Evolutionary conservation across 2,888 invertebrate species (phyloP).

Genomic region (Acanthopleura granulata): DNA sequence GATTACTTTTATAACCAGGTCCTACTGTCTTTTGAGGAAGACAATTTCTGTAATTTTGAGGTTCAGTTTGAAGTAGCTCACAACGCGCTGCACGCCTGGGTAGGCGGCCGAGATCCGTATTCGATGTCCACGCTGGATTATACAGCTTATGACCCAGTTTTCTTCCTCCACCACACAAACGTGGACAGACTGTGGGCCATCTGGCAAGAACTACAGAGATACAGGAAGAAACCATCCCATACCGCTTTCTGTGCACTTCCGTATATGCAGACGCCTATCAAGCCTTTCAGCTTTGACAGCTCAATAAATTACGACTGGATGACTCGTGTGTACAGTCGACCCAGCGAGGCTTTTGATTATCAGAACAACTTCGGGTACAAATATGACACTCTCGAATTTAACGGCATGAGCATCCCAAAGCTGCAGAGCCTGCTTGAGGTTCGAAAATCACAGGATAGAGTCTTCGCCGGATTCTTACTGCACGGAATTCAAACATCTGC

Average conservation of each 20-base stretch:
- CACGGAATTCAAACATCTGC: constrained; percentile 21
- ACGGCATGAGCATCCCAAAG: constrained; percentile 38
- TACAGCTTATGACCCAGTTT: constrained; percentile 36
- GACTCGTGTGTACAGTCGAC: constrained; percentile 26
- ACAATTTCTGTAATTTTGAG: constrained; percentile 28
- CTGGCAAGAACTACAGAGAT: constrained; percentile 31
- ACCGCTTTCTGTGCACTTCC: constrained; percentile 26
- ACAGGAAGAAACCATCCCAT: constrained; percentile 22
- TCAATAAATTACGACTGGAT: constrained; percentile 25
- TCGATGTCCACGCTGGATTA: constrained; percentile 26
- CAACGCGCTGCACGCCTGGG: constrained; percentile 25
- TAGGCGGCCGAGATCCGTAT: constrained; percentile 25
- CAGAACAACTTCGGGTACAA: constrained; percentile 32
- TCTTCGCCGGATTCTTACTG: constrained; percentile 29
- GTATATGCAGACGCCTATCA: constrained; percentile 26
- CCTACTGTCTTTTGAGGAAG: constrained; percentile 26
- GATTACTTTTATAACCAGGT: constrained; percentile 26
- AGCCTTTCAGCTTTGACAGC: constrained; percentile 23
- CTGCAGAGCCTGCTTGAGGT: constrained; percentile 28
- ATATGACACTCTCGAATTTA: constrained; percentile 36
- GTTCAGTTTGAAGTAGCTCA: constrained; percentile 27
- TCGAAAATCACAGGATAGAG: constrained; percentile 22
- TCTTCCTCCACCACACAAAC: constrained; percentile 36
- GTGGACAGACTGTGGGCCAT: constrained; percentile 32
- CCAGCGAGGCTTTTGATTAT: constrained; percentile 32